A percentile compares a stretch with the other conserved stretches of the same genome.
Evolutionary conservation across 1,140 invertebrate species (phyloP).

Genomic region (Octopus sinensis): DNA sequence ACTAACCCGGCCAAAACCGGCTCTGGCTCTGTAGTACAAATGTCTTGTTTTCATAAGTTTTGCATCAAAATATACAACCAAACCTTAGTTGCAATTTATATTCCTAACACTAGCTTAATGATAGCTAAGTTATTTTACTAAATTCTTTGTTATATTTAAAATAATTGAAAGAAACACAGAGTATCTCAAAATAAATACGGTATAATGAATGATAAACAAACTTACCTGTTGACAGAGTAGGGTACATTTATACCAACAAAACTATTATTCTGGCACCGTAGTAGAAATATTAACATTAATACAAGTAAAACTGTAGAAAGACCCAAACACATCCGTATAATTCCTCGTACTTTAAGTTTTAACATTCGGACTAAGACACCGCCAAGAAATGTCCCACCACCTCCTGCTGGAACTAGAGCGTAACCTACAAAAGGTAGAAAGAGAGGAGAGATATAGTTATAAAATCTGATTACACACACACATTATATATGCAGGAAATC

Average conservation of each 20-base stretch:
- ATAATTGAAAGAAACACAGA: no score
- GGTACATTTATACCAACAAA: slow-evolving; percentile 73
- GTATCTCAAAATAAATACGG: no score
- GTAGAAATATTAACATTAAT: slow-evolving; percentile 67
- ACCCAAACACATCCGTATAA: slow-evolving; percentile 71
- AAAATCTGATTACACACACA: no score
- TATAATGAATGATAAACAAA: slow-evolving; percentile 13
- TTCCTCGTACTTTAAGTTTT: slow-evolving; percentile 70
- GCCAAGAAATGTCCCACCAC: slow-evolving; percentile 75
- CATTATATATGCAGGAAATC: no score
- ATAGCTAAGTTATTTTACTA: no score
- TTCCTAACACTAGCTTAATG: no score
- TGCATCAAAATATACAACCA: no score
- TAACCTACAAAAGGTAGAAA: slow-evolving; percentile 59
- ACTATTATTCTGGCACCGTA: slow-evolving; percentile 71
- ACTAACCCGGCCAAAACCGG: no score
- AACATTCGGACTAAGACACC: slow-evolving; percentile 76
- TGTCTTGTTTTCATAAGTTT: no score
- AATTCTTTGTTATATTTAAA: no score
- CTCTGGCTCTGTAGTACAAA: no score
- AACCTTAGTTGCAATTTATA: no score
- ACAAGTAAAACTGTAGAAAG: slow-evolving; percentile 64
- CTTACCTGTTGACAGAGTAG: slow-evolving; percentile 61
- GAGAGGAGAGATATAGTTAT: not conserved
- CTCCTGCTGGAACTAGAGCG: slow-evolving; percentile 71